Conservation (phyloP, 2,888 invertebrate species). For the Drosophila pegasa region DNA sequence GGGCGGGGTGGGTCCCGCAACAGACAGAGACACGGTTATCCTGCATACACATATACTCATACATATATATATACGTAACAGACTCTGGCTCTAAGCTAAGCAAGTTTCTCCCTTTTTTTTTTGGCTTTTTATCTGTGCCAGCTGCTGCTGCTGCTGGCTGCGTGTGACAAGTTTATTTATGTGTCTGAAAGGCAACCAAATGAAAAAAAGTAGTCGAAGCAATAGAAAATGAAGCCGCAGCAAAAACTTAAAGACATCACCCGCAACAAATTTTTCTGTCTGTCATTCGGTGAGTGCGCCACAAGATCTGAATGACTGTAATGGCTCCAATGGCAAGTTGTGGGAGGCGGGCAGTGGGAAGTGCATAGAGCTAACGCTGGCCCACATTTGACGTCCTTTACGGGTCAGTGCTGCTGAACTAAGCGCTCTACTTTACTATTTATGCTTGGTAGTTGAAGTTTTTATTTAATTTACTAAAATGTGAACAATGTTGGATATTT, state of each 20-base stretch:
- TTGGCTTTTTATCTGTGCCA: constrained; percentile 60
- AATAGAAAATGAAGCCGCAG: constrained; percentile 21
- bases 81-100: constrained; percentile 39
- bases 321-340: constrained; percentile 57
- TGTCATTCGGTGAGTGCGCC: constrained; percentile 43
- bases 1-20: constrained; percentile 8
- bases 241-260: constrained; percentile 64
- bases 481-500: too few relatives aligned
- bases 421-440: neutral
- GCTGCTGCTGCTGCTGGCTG: constrained; percentile 35
- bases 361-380: constrained; percentile 1
- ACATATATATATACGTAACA: neutral
- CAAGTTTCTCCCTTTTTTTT: constrained; percentile 42
- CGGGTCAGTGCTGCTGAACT: neutral
- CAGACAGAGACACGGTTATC: constrained; percentile 17
- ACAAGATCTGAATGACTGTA: constrained; percentile 24
- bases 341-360: constrained; percentile 25
- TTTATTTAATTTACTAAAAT: too few relatives aligned
- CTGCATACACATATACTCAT: constrained; percentile 12
- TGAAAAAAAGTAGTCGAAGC: constrained; percentile 41
- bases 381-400: neutral
- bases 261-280: constrained; percentile 49
- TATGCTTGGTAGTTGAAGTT: too few relatives aligned
- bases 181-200: constrained; percentile 66
- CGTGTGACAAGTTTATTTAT: constrained; percentile 75